Evolutionary conservation across 2,113 vertebrate genomes (phyloP).

Genomic region (human): DNA sequence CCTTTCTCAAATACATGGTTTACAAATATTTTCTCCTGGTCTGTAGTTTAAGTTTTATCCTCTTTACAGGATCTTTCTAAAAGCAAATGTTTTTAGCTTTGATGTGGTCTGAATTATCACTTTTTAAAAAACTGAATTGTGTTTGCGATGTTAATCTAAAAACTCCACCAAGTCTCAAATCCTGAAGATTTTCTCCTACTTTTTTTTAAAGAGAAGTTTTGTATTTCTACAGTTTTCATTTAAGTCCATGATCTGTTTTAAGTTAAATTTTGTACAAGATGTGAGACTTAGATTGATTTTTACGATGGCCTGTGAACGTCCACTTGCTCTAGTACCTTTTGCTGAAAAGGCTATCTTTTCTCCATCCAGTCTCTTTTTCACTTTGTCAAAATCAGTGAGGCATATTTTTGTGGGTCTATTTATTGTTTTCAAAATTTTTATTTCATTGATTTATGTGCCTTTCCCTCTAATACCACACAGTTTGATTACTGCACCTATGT

Average conservation of each 20-base stretch:
- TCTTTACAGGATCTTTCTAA: neutral
- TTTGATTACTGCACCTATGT: neutral
- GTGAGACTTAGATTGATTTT: neutral
- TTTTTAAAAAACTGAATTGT: neutral
- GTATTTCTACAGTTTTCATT: neutral
- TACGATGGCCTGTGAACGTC: neutral
- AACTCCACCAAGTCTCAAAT: neutral
- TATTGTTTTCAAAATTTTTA: neutral
- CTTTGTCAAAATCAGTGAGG: neutral
- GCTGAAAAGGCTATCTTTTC: neutral
- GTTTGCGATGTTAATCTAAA: neutral
- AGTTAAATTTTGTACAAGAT: neutral
- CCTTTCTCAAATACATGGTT: neutral
- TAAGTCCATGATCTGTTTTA: neutral
- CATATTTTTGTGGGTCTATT: neutral
- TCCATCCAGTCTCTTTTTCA: neutral
- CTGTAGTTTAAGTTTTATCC: neutral
- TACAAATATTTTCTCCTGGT: neutral
- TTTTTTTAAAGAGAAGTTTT: neutral
- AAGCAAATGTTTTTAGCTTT: neutral
- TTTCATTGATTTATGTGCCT: neutral
- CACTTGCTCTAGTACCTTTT: neutral
- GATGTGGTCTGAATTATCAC: neutral
- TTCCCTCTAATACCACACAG: neutral
- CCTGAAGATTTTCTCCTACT: neutral